Percentiles rank a stretch among this genome's conserved stretches.
Conservation (phyloP, 2,797 vertebrate genomes). For the Anolis apletophallus region DNA sequence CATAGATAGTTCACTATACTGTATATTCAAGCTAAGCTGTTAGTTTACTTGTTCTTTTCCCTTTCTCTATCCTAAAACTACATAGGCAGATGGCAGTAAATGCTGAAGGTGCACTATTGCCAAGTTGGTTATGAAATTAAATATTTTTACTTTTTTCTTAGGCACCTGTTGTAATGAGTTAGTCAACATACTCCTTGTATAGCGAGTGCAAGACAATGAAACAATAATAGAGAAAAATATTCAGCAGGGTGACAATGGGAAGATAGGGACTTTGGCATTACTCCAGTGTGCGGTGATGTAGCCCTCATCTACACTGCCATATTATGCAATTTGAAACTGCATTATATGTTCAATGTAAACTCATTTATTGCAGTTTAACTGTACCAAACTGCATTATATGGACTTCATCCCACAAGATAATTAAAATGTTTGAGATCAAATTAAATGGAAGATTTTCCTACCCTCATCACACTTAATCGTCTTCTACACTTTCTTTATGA, state of each 20-base stretch:
- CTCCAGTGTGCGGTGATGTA: background rate
- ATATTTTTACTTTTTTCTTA: background rate
- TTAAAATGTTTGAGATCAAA: no score
- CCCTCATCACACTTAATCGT: no score
- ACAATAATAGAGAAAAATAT: background rate
- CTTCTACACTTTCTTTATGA: no score
- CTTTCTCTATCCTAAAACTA: background rate
- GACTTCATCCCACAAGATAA: no score
- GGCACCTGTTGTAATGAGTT: background rate
- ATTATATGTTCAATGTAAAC: no score
- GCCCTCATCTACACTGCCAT: no score
- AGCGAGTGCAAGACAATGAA: background rate
- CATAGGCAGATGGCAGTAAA: background rate
- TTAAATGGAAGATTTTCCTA: no score
- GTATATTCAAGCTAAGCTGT: background rate
- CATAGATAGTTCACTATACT: no score
- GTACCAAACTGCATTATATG: no score
- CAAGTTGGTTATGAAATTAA: background rate
- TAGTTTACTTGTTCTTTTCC: background rate
- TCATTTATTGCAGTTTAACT: no score
- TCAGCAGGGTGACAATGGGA: background rate
- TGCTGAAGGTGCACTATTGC: background rate
- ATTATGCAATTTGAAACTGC: no score
- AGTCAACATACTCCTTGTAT: background rate
- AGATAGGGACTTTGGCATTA: background rate